Percentiles rank a stretch among this genome's conserved stretches.
Evolutionary conservation across 2,113 vertebrate genomes (phyloP).

Genomic region (Otolemur garnettii): DNA sequence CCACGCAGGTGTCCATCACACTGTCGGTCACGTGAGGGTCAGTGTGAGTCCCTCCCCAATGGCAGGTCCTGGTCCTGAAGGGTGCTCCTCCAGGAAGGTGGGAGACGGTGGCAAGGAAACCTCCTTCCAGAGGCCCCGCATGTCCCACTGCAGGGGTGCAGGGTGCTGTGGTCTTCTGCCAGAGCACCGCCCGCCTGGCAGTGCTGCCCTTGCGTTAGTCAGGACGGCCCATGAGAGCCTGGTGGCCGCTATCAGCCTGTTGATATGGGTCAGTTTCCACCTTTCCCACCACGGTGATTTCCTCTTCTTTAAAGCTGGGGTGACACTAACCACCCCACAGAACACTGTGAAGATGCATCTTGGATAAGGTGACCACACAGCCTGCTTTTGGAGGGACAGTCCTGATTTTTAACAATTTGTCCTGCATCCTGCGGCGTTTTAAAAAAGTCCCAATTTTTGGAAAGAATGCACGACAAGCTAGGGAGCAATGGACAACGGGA

Average conservation of each 20-base stretch:
- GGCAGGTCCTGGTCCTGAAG: neutral
- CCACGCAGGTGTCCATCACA: neutral
- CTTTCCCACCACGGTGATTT: no score
- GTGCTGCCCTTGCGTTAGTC: neutral
- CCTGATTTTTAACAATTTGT: no score
- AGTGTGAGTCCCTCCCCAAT: neutral
- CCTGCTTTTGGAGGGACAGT: no score
- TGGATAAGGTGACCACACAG: no score
- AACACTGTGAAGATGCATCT: neutral
- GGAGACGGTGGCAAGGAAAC: accelerated
- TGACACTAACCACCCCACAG: neutral
- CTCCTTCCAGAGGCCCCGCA: accelerated
- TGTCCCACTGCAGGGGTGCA: accelerated
- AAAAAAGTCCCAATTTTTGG: no score
- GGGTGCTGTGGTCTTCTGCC: neutral
- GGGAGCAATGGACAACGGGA: no score
- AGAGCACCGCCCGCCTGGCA: accelerated
- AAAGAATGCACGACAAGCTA: no score
- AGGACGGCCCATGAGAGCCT: neutral
- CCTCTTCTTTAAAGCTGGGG: no score
- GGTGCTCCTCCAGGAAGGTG: no score
- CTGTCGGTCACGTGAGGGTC: accelerated
- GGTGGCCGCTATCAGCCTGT: accelerated
- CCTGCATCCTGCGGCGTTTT: no score
- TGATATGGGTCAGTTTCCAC: no score